Percentiles rank a stretch among this genome's conserved stretches.
Conservation (phyloP, 2,797 vertebrate genomes). For the Cynopterus sphinx region DNA sequence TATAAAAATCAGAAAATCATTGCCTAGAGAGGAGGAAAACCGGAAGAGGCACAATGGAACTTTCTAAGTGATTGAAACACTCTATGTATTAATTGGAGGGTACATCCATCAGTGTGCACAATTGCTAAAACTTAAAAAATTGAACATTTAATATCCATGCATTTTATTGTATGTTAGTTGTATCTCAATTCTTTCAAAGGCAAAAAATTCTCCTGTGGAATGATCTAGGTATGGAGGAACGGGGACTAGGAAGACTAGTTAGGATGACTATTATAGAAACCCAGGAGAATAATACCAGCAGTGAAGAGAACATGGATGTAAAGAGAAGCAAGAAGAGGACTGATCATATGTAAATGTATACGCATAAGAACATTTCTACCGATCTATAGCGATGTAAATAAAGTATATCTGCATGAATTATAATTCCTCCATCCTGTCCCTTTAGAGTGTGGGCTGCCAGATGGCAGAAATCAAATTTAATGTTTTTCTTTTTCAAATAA, state of each 20-base stretch:
- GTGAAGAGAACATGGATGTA: background rate
- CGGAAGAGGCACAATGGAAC: background rate
- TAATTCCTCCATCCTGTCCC: background rate
- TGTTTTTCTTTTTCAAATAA: too few relatives aligned
- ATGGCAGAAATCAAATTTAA: too few relatives aligned
- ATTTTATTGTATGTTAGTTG: background rate
- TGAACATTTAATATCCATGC: background rate
- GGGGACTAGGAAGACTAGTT: background rate
- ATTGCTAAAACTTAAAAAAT: background rate
- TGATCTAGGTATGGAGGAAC: background rate
- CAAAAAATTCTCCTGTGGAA: background rate
- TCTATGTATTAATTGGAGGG: background rate
- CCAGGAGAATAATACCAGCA: background rate
- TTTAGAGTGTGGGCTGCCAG: background rate
- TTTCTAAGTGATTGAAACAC: background rate
- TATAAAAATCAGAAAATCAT: conserved; percentile 11
- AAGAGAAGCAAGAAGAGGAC: background rate
- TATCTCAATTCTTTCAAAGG: background rate
- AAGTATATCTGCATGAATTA: background rate
- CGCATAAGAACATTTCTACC: background rate
- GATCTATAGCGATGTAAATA: background rate
- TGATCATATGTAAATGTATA: background rate
- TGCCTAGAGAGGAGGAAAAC: background rate
- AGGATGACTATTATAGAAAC: background rate
- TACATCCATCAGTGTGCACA: background rate